These are phyloP conservation scores for Eptatretus burgeri DNA, from an alignment of 2,113 vertebrate species.

Conservation along the genomic window DNA sequence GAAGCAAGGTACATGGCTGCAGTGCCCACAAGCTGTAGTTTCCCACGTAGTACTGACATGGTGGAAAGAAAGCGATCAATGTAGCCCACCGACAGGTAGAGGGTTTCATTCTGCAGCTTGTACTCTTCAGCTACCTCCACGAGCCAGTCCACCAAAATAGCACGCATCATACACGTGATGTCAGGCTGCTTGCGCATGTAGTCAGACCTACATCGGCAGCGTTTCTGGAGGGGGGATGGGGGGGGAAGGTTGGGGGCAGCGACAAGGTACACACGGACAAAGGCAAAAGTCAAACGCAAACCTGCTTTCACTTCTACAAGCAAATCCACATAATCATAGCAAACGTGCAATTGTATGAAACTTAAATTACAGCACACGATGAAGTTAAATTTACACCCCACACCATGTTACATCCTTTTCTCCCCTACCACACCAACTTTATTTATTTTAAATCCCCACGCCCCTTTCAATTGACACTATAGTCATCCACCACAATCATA, in stretches of 20 bases:
- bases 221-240: constrained; percentile 22
- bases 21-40: constrained; percentile 82
- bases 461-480: too few relatives aligned
- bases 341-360: too few relatives aligned
- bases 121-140: constrained; percentile 96
- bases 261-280: too few relatives aligned
- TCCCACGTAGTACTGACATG: constrained; percentile 84
- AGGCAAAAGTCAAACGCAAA: too few relatives aligned
- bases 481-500: too few relatives aligned
- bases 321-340: too few relatives aligned
- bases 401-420: too few relatives aligned
- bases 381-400: too few relatives aligned
- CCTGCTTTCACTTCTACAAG: too few relatives aligned
- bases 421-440: too few relatives aligned
- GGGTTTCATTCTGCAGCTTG: constrained; percentile 73
- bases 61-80: constrained; percentile 88
- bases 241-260: background rate
- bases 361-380: too few relatives aligned
- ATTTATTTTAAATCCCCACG: too few relatives aligned
- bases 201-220: constrained; percentile 47
- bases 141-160: constrained; percentile 91
- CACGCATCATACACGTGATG: constrained; percentile 79
- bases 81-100: constrained; percentile 87
- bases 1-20: constrained; percentile 87
- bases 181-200: constrained; percentile 97